A percentile compares a stretch with the other conserved stretches of the same genome.
These are phyloP conservation scores for Orycteropus afer DNA, from an alignment of 2,113 vertebrate genomes.

Conservation along the genomic window DNA sequence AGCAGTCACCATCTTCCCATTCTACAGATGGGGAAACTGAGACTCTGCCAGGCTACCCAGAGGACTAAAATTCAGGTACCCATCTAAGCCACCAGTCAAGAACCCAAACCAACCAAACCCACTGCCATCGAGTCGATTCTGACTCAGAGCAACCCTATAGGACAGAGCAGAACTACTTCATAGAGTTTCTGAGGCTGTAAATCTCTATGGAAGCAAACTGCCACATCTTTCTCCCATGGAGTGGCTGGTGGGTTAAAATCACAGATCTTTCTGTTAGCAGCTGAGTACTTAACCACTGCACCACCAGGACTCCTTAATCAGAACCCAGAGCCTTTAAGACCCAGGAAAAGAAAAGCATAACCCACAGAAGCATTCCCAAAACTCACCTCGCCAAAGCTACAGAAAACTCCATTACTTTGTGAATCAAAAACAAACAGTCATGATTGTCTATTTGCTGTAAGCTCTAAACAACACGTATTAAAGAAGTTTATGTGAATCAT, in stretches of 20 bases:
- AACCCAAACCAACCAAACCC: background rate
- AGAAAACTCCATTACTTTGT: slow-evolving; percentile 45
- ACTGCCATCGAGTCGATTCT: background rate
- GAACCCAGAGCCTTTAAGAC: background rate
- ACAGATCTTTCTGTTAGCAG: no score
- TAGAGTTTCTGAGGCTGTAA: no score
- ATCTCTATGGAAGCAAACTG: background rate
- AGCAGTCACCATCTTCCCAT: background rate
- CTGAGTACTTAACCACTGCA: no score
- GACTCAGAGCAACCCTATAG: background rate
- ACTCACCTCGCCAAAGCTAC: background rate
- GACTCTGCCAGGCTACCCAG: background rate
- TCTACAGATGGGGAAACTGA: background rate
- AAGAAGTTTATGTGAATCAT: slow-evolving; percentile 85
- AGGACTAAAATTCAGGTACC: background rate
- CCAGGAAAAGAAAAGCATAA: background rate
- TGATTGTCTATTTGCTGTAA: slow-evolving; percentile 80
- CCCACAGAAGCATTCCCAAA: background rate
- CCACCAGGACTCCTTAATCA: background rate
- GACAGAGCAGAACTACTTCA: no score
- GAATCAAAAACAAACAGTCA: slow-evolving; percentile 74
- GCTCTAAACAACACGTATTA: slow-evolving; percentile 82
- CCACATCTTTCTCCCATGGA: background rate
- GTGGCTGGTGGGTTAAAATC: no score
- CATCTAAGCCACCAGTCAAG: background rate